A percentile compares a stretch with the other conserved stretches of the same genome.
Evolutionary conservation across 2,113 vertebrate genomes (phyloP).

Genomic region (Cettia cetti): DNA sequence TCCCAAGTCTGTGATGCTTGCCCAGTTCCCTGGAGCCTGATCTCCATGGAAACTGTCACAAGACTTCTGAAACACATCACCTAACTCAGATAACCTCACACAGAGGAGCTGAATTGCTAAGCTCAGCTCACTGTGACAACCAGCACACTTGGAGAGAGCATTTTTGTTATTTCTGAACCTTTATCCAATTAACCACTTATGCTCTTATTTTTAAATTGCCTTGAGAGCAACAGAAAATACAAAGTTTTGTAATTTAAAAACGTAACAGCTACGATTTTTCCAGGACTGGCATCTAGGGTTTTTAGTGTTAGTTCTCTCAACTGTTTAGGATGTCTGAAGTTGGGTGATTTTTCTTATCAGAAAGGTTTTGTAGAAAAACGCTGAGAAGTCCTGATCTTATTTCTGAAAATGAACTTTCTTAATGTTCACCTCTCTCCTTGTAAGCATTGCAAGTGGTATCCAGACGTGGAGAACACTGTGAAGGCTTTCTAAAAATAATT

Average conservation of each 20-base stretch:
- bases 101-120: background rate
- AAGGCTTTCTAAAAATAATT: background rate
- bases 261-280: background rate
- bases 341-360: background rate
- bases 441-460: background rate
- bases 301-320: background rate
- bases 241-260: background rate
- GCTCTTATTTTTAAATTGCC: background rate
- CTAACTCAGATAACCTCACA: background rate
- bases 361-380: background rate
- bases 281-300: background rate
- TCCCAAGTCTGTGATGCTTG: background rate
- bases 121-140: background rate
- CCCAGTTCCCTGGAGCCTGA: background rate
- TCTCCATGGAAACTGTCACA: background rate
- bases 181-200: background rate
- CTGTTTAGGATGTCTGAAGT: background rate
- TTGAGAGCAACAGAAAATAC: background rate
- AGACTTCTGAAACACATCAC: background rate
- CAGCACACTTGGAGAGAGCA: background rate
- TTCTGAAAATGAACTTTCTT: background rate
- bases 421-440: background rate
- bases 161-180: background rate
- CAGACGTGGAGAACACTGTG: background rate
- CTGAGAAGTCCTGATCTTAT: background rate